Evolutionary conservation across 2,888 invertebrate species (phyloP).

Genomic region (Apocheima hispidaria): DNA sequence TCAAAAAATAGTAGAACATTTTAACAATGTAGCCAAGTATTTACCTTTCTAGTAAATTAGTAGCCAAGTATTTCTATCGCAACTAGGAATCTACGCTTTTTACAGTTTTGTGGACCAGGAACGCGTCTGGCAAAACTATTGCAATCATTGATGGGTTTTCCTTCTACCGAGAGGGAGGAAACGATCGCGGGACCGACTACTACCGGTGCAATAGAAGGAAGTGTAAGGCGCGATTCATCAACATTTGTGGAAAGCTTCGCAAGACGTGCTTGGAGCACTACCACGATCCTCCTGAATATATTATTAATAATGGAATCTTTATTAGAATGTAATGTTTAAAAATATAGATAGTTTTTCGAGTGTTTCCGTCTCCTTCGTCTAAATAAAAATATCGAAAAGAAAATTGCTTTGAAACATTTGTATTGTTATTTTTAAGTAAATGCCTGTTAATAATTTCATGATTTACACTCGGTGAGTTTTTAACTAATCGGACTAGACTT

Average conservation of each 20-base stretch:
- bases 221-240: neutral
- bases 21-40: too few relatives aligned
- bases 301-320: conserved; percentile 41
- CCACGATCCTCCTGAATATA: conserved; percentile 40
- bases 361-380: too few relatives aligned
- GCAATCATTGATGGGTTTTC: conserved; percentile 4
- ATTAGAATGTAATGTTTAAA: conserved; percentile 26
- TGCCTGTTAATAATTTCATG: too few relatives aligned
- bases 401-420: too few relatives aligned
- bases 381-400: too few relatives aligned
- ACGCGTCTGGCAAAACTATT: neutral
- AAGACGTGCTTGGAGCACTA: conserved; percentile 27
- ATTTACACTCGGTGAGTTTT: too few relatives aligned
- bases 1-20: too few relatives aligned
- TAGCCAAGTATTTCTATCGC: too few relatives aligned
- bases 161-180: neutral
- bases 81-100: neutral
- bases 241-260: neutral
- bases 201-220: neutral
- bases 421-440: too few relatives aligned
- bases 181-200: neutral
- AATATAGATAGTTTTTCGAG: too few relatives aligned
- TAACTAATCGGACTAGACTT: too few relatives aligned
- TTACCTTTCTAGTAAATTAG: too few relatives aligned
- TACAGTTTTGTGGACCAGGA: conserved; percentile 1